Conservation (phyloP, 2,113 vertebrate genomes). For the Lucifuga dentata region DNA sequence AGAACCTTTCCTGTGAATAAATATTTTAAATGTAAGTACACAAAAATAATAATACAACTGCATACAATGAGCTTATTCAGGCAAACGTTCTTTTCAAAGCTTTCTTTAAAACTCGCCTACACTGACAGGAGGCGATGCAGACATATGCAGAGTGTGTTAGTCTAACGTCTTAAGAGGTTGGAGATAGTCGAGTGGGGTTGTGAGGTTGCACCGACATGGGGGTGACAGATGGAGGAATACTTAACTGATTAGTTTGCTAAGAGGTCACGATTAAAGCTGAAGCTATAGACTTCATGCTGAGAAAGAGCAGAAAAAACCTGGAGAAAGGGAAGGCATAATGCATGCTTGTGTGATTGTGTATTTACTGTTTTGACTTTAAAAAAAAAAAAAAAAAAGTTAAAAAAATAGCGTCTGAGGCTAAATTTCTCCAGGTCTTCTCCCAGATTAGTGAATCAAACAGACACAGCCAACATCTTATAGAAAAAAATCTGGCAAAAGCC, state of each 20-base stretch:
- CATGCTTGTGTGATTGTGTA: slow-evolving; percentile 7
- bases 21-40: not conserved
- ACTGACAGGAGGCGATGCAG: slow-evolving; percentile 26
- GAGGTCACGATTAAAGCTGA: slow-evolving; percentile 59
- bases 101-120: slow-evolving; percentile 18
- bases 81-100: not conserved
- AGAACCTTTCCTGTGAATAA: not conserved
- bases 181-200: slow-evolving; percentile 30
- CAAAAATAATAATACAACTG: not conserved
- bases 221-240: slow-evolving; percentile 70
- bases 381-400: not conserved
- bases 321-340: slow-evolving; percentile 44
- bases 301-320: slow-evolving; percentile 23
- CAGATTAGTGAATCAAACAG: slow-evolving; percentile 2
- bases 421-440: not conserved
- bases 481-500: not conserved
- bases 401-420: not conserved
- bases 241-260: slow-evolving; percentile 67
- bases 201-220: slow-evolving; percentile 41
- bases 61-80: slow-evolving; percentile 12
- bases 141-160: slow-evolving; percentile 20
- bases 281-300: slow-evolving; percentile 30
- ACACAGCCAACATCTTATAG: not conserved
- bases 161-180: slow-evolving; percentile 37
- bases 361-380: not conserved